phyloP scores from a whole-genome alignment of 2,888 invertebrate genomes.

The Quadroppia sp. region DNA sequence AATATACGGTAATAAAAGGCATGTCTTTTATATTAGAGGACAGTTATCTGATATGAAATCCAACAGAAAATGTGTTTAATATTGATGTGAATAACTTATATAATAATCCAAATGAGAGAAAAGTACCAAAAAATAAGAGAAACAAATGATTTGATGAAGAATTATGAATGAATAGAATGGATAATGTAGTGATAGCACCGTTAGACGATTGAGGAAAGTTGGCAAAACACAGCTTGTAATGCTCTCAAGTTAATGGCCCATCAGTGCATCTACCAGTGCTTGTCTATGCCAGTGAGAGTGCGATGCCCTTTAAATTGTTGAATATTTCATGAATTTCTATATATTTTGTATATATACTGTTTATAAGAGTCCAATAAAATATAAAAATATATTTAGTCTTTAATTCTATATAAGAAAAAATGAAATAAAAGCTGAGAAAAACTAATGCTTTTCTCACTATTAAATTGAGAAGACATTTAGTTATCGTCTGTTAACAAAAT shows the following conservation, averaged over 20 bases:
- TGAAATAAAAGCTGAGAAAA: background rate
- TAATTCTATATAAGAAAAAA: too few relatives aligned
- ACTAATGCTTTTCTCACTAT: too few relatives aligned
- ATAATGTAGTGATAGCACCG: background rate
- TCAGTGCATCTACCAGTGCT: background rate
- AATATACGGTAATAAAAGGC: too few relatives aligned
- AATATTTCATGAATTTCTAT: constrained; percentile 28
- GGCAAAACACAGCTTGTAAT: constrained; percentile 29
- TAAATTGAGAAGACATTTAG: too few relatives aligned
- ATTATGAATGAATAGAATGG: constrained; percentile 19
- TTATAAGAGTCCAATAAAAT: background rate
- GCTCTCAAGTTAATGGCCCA: background rate
- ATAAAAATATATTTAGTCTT: background rate
- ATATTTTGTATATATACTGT: background rate
- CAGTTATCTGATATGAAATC: background rate
- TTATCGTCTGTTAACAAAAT: too few relatives aligned
- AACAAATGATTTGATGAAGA: constrained; percentile 15
- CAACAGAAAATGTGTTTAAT: constrained; percentile 15
- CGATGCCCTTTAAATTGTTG: constrained; percentile 35
- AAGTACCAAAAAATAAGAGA: background rate
- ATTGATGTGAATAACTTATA: constrained; percentile 33
- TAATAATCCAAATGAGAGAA: constrained; percentile 24
- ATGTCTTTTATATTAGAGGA: background rate
- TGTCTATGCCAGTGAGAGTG: background rate
- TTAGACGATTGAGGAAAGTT: constrained; percentile 10